Evolutionary conservation across 2,888 invertebrate species (phyloP).

Genomic region (Torymus texanus): DNA sequence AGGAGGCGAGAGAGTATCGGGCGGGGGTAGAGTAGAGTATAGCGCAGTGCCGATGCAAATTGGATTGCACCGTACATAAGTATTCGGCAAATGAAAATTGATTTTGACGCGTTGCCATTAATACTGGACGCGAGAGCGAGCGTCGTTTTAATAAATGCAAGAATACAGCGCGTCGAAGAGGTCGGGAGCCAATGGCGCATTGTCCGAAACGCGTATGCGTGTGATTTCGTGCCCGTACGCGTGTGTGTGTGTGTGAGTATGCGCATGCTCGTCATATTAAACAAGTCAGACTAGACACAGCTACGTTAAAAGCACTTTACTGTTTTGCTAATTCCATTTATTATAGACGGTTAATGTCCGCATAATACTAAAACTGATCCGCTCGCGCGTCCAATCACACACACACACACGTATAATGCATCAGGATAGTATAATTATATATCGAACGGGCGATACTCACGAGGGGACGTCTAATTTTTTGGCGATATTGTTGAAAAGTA

Average conservation of each 20-base stretch:
- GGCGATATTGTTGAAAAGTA: constrained; percentile 15
- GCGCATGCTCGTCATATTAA: constrained; percentile 71
- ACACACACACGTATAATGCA: too few species aligned
- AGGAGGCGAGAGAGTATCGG: constrained; percentile 11
- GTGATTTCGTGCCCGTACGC: too few species aligned
- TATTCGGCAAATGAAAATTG: constrained; percentile 74
- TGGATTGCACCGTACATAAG: constrained; percentile 73
- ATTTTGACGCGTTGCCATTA: constrained; percentile 73
- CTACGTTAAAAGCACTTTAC: constrained; percentile 73
- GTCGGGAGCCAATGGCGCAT: neutral
- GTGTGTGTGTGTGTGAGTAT: too few species aligned
- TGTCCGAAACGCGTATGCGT: too few species aligned
- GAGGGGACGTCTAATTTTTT: constrained; percentile 27
- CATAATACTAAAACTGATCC: constrained; percentile 38
- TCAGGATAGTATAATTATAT: too few species aligned
- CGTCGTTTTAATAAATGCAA: constrained; percentile 72
- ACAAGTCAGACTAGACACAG: constrained; percentile 67
- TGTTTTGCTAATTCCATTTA: constrained; percentile 72
- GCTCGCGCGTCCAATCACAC: too few species aligned
- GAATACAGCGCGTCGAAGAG: constrained; percentile 60
- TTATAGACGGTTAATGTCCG: constrained; percentile 61
- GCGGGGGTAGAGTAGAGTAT: constrained; percentile 19
- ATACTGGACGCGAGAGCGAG: constrained; percentile 66
- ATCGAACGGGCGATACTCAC: too few species aligned
- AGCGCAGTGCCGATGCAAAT: constrained; percentile 66